These are phyloP conservation scores for Tangachromis dhanisi DNA, from an alignment of 2,113 vertebrate genomes.

Conservation along the genomic window DNA sequence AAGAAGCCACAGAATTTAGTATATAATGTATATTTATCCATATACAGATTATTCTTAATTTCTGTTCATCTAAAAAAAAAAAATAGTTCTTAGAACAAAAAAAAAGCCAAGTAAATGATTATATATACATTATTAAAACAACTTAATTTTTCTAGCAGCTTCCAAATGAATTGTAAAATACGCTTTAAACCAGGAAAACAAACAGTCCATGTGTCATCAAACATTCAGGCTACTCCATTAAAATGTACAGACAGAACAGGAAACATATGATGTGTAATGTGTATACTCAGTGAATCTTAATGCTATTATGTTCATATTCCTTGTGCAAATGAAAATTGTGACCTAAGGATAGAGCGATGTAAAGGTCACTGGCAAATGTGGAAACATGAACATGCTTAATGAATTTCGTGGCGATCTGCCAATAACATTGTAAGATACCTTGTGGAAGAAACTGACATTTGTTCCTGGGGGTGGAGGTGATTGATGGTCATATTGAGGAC, in stretches of 20 bases:
- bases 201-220: neutral
- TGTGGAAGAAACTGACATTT: neutral
- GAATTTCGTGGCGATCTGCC: neutral
- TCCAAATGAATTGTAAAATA: neutral
- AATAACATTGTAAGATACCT: neutral
- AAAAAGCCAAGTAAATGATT: neutral
- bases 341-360: neutral
- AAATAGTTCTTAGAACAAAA: too few species aligned
- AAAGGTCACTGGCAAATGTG: constrained; percentile 6
- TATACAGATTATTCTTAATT: neutral
- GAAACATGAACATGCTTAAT: neutral
- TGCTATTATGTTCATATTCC: neutral
- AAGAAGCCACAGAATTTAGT: neutral
- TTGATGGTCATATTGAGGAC: neutral
- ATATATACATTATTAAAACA: neutral
- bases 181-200: neutral
- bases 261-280: neutral
- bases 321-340: neutral
- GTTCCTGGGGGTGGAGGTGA: neutral
- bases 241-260: neutral
- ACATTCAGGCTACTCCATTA: neutral
- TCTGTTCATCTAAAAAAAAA: neutral
- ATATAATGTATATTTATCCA: neutral
- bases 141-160: neutral
- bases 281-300: neutral